A percentile compares a stretch with the other conserved stretches of the same genome.
These are phyloP conservation scores for Netelia virgata DNA, from an alignment of 2,888 invertebrate genomes.

Conservation along the genomic window DNA sequence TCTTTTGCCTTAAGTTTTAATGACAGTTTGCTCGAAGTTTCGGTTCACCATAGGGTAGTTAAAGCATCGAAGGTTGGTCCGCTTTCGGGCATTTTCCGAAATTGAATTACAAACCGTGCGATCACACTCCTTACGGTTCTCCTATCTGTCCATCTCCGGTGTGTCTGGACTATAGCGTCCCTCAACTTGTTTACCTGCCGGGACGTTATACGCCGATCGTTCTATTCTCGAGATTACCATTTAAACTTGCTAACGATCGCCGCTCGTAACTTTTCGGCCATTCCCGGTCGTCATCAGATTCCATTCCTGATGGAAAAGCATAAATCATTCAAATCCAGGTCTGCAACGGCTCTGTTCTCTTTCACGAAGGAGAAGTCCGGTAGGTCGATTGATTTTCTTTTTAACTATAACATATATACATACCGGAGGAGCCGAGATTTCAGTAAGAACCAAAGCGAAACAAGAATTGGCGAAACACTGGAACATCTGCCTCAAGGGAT, in stretches of 20 bases:
- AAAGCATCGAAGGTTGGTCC: conserved; percentile 58
- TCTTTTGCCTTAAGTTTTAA: conserved; percentile 79
- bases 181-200: background rate
- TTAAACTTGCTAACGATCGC: conserved; percentile 11
- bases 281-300: conserved; percentile 22
- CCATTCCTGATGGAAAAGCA: conserved; percentile 22
- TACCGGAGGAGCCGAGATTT: background rate
- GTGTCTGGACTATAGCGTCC: conserved; percentile 12
- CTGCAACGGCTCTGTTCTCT: background rate
- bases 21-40: conserved; percentile 75
- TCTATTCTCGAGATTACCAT: conserved; percentile 11
- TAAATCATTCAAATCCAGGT: background rate
- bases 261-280: background rate
- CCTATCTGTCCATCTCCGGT: conserved; percentile 27
- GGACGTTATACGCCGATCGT: background rate
- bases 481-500: too few species aligned
- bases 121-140: conserved; percentile 23
- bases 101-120: conserved; percentile 68
- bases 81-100: conserved; percentile 63
- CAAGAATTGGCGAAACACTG: too few species aligned
- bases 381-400: conserved; percentile 24
- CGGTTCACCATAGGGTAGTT: conserved; percentile 53
- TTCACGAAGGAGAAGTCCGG: background rate
- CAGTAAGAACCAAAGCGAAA: too few species aligned
- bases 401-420: conserved; percentile 12